Base-by-base conservation (phyloP, 2,888 invertebrate species). In the Ennomos quercinarius region DNA sequence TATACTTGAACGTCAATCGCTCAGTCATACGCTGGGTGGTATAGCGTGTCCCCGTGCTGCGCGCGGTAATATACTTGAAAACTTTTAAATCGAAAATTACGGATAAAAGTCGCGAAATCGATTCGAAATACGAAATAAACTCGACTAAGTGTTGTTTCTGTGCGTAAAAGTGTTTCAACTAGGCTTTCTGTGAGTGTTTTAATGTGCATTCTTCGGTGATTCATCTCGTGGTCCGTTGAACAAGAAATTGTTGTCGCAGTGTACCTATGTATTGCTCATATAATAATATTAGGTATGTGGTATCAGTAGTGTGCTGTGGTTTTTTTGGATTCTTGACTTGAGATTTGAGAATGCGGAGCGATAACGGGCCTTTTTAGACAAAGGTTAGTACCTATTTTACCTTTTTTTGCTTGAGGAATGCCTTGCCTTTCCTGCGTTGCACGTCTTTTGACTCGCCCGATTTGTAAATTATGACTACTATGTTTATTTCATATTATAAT, bases 201-300 rank as follows among this genome's bases (percentile, higher is more conserved):
- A 59, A 71, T 81, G 88, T 89, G 89, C 87, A 88, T 90, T 89
- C 87, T 85, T 84, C 66, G 84, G 90, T 91, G 91, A 91, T 90
- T 91, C 91, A 91, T 91, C 90, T 90, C 77, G 76, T 74, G 81
- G 67, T 56, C 57, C 38, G 59, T 46, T 47, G 58, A 69, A 81
- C 86, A 85, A 90, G 88, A 86, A 87, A 85, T 86, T 84, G 84
- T 86, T 84, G 42, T 87, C 83, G 81, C 77, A 76, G 74, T 78
- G 81, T 51, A 49, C 13, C 17, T 49, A 35, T 41, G 40, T 75
- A 77, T 77, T 78, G 76, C 80, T 77, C 72, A 70, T 80, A 78
- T 83, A 84, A 80, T 84, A 76, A 81, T 13, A n/a, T n/a, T n/a
- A n/a, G n/a, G n/a, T n/a, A 61, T 66, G 66, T 66, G 61, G 83